Percentiles rank a stretch among this genome's conserved stretches.
phyloP scores from a whole-genome alignment of 2,888 invertebrate genomes.

The Amiota minor region DNA sequence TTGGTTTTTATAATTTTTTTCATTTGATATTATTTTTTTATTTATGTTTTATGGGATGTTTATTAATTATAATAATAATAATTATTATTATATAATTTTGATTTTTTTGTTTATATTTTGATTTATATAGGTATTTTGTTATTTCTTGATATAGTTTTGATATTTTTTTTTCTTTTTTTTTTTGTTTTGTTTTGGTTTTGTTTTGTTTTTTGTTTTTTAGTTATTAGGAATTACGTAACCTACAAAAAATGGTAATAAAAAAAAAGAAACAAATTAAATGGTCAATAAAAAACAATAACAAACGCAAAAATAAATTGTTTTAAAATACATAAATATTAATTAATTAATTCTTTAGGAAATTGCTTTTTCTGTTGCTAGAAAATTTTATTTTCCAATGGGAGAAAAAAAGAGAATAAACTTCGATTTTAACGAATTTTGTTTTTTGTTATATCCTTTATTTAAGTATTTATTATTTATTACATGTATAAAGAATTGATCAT shows the following conservation, averaged over 20 bases:
- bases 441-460: too few relatives aligned
- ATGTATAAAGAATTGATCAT: too few relatives aligned
- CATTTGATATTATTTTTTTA: constrained; percentile 15
- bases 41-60: constrained; percentile 37
- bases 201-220: constrained; percentile 43
- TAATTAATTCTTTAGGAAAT: not conserved
- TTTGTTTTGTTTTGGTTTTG: constrained; percentile 38
- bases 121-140: constrained; percentile 38
- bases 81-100: constrained; percentile 46
- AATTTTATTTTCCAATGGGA: too few relatives aligned
- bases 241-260: constrained; percentile 72
- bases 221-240: constrained; percentile 74
- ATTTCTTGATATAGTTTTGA: constrained; percentile 39
- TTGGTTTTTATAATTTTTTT: constrained; percentile 37
- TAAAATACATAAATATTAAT: constrained; percentile 7
- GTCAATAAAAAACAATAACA: constrained; percentile 42
- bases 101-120: constrained; percentile 34
- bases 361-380: not conserved
- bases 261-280: constrained; percentile 61
- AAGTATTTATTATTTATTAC: too few relatives aligned
- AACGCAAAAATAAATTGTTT: constrained; percentile 43
- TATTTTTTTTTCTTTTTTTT: constrained; percentile 44
- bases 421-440: too few relatives aligned
- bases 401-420: not conserved
- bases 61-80: constrained; percentile 39